These are phyloP conservation scores for Limosa lapponica DNA, from an alignment of 2,797 vertebrate genomes.

Conservation along the genomic window DNA sequence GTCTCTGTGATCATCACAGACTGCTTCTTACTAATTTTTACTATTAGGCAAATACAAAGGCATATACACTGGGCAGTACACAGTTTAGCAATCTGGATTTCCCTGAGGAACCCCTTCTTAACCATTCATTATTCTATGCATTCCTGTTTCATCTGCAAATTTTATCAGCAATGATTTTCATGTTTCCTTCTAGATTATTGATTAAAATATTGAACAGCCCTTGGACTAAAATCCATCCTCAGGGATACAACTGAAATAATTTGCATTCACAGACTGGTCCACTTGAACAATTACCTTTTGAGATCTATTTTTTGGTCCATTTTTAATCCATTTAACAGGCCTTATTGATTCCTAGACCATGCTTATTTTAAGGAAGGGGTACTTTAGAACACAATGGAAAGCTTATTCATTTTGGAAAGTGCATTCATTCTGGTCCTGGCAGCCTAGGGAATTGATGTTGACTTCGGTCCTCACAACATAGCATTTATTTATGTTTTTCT, in stretches of 20 bases:
- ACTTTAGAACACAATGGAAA: constrained; percentile 34
- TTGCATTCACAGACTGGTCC: background rate
- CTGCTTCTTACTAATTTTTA: background rate
- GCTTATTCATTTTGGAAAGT: constrained; percentile 38
- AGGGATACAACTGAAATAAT: background rate
- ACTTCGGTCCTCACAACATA: background rate
- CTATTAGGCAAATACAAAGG: background rate
- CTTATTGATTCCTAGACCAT: constrained; percentile 40
- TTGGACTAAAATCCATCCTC: background rate
- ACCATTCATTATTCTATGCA: background rate
- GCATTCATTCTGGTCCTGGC: background rate
- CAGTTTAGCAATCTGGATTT: background rate
- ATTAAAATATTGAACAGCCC: constrained; percentile 39
- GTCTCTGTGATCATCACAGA: background rate
- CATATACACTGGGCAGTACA: background rate
- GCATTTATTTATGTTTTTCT: background rate
- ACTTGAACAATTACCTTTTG: constrained; percentile 16
- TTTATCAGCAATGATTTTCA: constrained; percentile 57
- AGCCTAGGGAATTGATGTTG: background rate
- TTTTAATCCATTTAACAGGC: constrained; percentile 56
- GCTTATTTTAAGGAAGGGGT: constrained; percentile 9
- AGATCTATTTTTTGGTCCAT: constrained; percentile 36
- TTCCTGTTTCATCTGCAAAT: constrained; percentile 31
- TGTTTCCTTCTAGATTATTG: constrained; percentile 51
- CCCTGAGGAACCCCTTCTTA: background rate